Evolutionary conservation across 2,888 invertebrate genomes (phyloP).

Genomic region (Spisula solida): DNA sequence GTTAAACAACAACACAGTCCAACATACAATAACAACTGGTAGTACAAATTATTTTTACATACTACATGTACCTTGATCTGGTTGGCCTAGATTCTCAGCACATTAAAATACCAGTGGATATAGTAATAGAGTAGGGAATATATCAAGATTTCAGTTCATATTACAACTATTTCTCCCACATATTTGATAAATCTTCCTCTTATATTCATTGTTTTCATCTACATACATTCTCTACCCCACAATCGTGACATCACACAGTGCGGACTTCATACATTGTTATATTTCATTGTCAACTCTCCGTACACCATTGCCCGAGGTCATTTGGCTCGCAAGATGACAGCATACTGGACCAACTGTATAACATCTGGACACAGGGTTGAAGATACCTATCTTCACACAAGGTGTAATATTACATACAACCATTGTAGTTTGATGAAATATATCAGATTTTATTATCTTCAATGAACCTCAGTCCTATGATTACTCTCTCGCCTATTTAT

Average conservation of each 20-base stretch:
- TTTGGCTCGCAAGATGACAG: neutral
- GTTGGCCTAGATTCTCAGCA: neutral
- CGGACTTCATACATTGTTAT: neutral
- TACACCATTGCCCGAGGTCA: neutral
- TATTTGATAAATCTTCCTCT: slow-evolving; percentile 13
- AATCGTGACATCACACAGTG: neutral
- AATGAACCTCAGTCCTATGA: neutral
- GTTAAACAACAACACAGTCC: neutral
- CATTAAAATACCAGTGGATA: neutral
- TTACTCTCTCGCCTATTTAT: neutral
- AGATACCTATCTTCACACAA: neutral
- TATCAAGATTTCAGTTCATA: neutral
- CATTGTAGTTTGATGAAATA: neutral
- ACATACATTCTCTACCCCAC: neutral
- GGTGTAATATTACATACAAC: neutral
- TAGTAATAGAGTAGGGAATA: neutral
- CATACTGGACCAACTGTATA: neutral
- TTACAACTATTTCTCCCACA: neutral
- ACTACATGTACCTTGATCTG: neutral
- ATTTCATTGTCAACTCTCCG: slow-evolving; percentile 8
- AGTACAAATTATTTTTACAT: neutral
- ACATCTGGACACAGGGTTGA: neutral
- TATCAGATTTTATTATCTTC: slow-evolving; percentile 21
- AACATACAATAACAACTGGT: too few species aligned
- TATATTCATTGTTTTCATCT: neutral